Evolutionary conservation across 2,888 invertebrate species (phyloP), one percentile per base, ranked within the genome.

Genomic region (Microctonus hyperodae): DNA sequence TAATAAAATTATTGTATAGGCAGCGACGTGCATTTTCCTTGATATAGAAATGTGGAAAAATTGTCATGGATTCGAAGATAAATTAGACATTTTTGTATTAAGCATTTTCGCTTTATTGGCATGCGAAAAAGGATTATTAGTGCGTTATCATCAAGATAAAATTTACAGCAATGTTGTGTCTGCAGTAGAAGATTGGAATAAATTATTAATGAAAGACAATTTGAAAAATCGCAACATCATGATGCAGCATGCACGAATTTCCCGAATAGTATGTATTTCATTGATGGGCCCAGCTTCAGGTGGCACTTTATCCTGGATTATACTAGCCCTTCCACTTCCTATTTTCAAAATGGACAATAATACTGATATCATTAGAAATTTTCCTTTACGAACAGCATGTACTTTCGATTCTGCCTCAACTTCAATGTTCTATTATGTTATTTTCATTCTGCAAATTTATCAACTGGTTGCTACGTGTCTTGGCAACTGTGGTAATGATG

Each of bases 401-500:
- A 72, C 69, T 1, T 72, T 73, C 60, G 69, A 70, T 2, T 28
- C 63, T 6, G 23, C 63, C 7, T 23, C 67, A 1, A 22, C 51
- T 16, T 66, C 69, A 2, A 13, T 61, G 1, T 40, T 73, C 35
- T 74, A 74, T 58, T 64, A 72, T 37, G n/a, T 63, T 31, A 64
- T 74, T 31, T 73, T 74, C 62, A n/a, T 72, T 33, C 31, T 74
- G 9, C 74, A 74, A 70, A 57, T 70, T 16, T 62, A 73, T 37
- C 73, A 73, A 61, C 60, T 70, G 37, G 66, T 75, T 37, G 64
- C 71, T n/a, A 72, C 71, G 20, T 72, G 71, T 20, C 64, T 73
- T 13, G 71, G 70, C 10, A 70, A 73, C 40, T 70, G 72, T 20
- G 79, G 79, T 13, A 75, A 75, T 33, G 79, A 81, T 55, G 74